phyloP scores from a whole-genome alignment of 2,888 invertebrate genomes.

The Limenitis camilla region DNA sequence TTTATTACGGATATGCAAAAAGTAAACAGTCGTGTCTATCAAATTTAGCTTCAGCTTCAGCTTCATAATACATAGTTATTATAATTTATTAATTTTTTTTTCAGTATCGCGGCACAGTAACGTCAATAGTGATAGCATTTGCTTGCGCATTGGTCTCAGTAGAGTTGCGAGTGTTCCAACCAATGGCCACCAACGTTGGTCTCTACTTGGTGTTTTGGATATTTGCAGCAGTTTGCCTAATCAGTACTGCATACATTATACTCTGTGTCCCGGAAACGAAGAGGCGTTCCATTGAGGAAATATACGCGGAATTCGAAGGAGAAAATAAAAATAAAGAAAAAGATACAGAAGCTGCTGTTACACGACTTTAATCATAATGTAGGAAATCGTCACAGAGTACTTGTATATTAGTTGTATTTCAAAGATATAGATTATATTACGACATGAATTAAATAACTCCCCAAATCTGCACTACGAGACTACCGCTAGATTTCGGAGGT shows the following conservation, averaged over 20 bases:
- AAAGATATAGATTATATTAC: background rate
- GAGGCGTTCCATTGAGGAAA: slow-evolving; percentile 54
- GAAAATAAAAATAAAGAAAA: slow-evolving; percentile 32
- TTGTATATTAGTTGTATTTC: background rate
- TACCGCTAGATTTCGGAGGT: too few species aligned
- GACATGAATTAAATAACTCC: too few species aligned
- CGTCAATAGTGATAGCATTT: slow-evolving; percentile 59
- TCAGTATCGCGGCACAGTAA: slow-evolving; percentile 64
- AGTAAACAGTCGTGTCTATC: too few species aligned
- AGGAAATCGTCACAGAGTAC: background rate
- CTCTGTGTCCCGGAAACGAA: slow-evolving; percentile 57
- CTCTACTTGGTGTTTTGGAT: slow-evolving; percentile 56
- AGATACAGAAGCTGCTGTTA: slow-evolving; percentile 52
- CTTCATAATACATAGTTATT: background rate
- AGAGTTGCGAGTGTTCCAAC: slow-evolving; percentile 60
- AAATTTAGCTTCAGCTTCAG: too few species aligned
- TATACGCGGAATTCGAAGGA: slow-evolving; percentile 55
- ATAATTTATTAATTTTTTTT: slow-evolving; percentile 9
- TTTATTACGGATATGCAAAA: too few species aligned
- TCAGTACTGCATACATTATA: slow-evolving; percentile 57
- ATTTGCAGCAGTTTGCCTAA: slow-evolving; percentile 54
- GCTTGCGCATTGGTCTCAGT: slow-evolving; percentile 58
- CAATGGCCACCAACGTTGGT: slow-evolving; percentile 45
- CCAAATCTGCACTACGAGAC: too few species aligned
- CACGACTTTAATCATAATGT: slow-evolving; percentile 41